phyloP scores from a whole-genome alignment of 2,113 vertebrate species.

The Ictidomys tridecemlineatus region DNA sequence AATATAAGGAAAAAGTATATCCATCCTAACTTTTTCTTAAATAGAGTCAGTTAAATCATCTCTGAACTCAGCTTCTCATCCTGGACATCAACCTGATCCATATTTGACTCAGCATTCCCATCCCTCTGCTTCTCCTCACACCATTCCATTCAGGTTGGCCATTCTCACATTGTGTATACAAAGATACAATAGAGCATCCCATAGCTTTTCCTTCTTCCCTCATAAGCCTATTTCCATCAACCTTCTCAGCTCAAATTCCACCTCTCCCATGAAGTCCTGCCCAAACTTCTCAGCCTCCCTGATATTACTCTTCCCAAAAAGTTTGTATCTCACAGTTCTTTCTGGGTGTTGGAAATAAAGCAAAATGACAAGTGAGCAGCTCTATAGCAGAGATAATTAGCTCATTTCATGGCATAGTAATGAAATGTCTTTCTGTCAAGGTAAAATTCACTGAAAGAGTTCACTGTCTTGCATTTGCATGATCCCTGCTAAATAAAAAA shows the following conservation, averaged over 20 bases:
- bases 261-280: background rate
- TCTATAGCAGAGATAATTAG: background rate
- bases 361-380: background rate
- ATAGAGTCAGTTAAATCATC: background rate
- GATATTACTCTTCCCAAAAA: background rate
- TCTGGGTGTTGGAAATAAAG: background rate
- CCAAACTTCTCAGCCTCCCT: background rate
- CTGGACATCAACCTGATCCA: background rate
- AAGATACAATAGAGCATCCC: background rate
- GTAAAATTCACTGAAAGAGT: background rate
- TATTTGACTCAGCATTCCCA: background rate
- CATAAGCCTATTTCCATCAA: background rate
- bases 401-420: background rate
- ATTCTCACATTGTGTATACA: background rate
- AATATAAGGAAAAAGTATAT: background rate
- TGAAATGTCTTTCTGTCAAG: background rate
- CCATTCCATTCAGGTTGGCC: background rate
- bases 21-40: background rate
- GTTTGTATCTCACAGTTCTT: background rate
- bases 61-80: background rate
- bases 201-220: background rate
- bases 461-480: background rate
- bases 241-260: background rate
- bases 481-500: background rate
- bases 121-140: background rate